Evolutionary conservation across 2,888 invertebrate genomes (phyloP).

Genomic region (Pantelozetes paolii): DNA sequence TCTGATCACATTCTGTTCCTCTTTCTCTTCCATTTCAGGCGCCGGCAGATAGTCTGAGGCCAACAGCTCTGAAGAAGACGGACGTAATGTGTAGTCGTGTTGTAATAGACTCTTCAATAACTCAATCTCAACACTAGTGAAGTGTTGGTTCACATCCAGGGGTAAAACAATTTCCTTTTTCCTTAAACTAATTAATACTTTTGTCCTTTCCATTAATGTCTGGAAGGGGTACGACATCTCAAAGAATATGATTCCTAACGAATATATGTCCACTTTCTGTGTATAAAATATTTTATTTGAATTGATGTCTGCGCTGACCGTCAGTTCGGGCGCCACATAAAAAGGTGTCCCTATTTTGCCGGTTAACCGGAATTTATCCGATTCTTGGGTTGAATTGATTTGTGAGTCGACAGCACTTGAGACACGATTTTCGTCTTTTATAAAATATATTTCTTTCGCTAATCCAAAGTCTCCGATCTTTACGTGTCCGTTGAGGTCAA

Average conservation of each 20-base stretch:
- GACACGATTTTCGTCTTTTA: conserved; percentile 48
- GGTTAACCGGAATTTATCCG: conserved; percentile 2
- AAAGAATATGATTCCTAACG: conserved; percentile 84
- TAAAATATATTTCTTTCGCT: conserved; percentile 70
- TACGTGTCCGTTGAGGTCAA: conserved; percentile 83
- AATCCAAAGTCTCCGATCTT: conserved; percentile 98
- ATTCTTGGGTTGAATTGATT: neutral
- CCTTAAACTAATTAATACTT: conserved; percentile 69
- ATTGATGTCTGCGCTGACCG: conserved; percentile 9
- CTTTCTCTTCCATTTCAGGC: conserved; percentile 76
- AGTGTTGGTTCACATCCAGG: conserved; percentile 59
- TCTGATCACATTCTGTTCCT: conserved; percentile 72
- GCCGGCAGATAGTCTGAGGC: conserved; percentile 78
- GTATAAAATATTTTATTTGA: conserved; percentile 38
- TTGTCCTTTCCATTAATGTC: conserved; percentile 84
- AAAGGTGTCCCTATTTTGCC: conserved; percentile 78
- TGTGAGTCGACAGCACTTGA: neutral
- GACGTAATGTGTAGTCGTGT: conserved; percentile 76
- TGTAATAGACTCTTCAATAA: conserved; percentile 67
- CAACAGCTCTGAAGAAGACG: conserved; percentile 77
- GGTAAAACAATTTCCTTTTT: conserved; percentile 68
- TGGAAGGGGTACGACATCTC: conserved; percentile 89
- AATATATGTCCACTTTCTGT: conserved; percentile 71
- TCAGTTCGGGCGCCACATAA: conserved; percentile 89
- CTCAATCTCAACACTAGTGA: conserved; percentile 51